Evolutionary conservation across 1,140 invertebrate species (phyloP), one percentile per base, ranked within the genome.

Genomic region (Meteorus sp.): DNA sequence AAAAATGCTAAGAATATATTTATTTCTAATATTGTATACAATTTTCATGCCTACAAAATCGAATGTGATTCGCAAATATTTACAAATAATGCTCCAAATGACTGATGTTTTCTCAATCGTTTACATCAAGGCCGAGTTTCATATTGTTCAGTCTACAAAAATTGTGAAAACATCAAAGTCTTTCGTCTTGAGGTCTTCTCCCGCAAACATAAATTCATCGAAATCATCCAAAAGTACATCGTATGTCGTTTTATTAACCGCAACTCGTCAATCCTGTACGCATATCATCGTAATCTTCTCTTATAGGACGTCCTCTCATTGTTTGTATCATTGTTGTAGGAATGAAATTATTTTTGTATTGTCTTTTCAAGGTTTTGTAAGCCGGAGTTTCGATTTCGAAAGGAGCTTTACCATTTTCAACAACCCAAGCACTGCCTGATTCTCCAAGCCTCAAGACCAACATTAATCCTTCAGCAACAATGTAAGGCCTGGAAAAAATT

Each of bases 341-440:
- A 4, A 64, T 45, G 27, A 73, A 69, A 50, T 77, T 75, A 31
- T 77, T 72, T 50, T 75, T 77, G 51, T 74, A 77, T 2, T 57
- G 48, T 22, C 73, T 69, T 6, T 71, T 70, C 37, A 75, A 44
- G 52, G 58, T 66, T 23, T 62, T 59, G 20, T 68, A 73, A 54
- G 79, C 67, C 0, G 82, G 81, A 39, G 81, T 73, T n/a, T 63
- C 63, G 17, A 83, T 74, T 61, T 84, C 80, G 60, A 81, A 82
- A 1, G 81, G 73, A 11, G 72, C 67, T 27, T 73, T 53, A 3
- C 78, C 80, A 47, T 74, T 82, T 60, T 84, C 82, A 7, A 76
- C 69, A 1, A 82, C 81, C 82, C 82, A 84, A 27, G 82, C 74
- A 54, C 79, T 81, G 2, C 82, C 82, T 45, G 76, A 78, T 52